Evolutionary conservation across 1,140 invertebrate genomes (phyloP).

Genomic region (Magallana gigas): DNA sequence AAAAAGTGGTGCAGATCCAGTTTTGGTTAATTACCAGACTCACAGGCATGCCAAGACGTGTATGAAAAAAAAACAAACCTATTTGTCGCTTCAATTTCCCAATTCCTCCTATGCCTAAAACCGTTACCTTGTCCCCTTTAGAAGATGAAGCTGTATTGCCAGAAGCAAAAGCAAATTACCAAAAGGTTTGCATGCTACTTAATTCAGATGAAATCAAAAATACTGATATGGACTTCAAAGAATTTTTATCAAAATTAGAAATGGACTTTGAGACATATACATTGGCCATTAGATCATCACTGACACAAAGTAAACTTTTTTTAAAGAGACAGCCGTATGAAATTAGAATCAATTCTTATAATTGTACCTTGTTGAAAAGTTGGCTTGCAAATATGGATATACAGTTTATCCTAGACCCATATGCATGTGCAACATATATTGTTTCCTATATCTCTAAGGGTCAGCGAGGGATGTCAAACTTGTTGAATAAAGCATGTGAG

Average conservation of each 20-base stretch:
- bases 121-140: neutral
- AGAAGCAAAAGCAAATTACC: too few relatives aligned
- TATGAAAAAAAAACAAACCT: slow-evolving; percentile 14
- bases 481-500: slow-evolving; percentile 54
- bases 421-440: slow-evolving; percentile 60
- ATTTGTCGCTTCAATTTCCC: slow-evolving; percentile 28
- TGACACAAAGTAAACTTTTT: slow-evolving; percentile 37
- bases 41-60: slow-evolving; percentile 54
- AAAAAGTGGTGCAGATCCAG: slow-evolving; percentile 19
- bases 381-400: slow-evolving; percentile 52
- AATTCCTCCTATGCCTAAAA: neutral
- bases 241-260: slow-evolving; percentile 16
- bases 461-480: slow-evolving; percentile 59
- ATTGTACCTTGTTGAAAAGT: slow-evolving; percentile 18
- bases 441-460: slow-evolving; percentile 60
- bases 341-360: slow-evolving; percentile 48
- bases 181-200: too few relatives aligned
- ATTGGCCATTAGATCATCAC: slow-evolving; percentile 13
- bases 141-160: neutral
- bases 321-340: slow-evolving; percentile 23
- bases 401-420: slow-evolving; percentile 57
- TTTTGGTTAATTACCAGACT: slow-evolving; percentile 36
- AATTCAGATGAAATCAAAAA: neutral
- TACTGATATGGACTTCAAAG: slow-evolving; percentile 9
- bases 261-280: slow-evolving; percentile 31